A percentile compares a stretch with the other conserved stretches of the same genome.
phyloP scores from a whole-genome alignment of 1,140 invertebrate genomes.

The Melipona quadrifasciata region DNA sequence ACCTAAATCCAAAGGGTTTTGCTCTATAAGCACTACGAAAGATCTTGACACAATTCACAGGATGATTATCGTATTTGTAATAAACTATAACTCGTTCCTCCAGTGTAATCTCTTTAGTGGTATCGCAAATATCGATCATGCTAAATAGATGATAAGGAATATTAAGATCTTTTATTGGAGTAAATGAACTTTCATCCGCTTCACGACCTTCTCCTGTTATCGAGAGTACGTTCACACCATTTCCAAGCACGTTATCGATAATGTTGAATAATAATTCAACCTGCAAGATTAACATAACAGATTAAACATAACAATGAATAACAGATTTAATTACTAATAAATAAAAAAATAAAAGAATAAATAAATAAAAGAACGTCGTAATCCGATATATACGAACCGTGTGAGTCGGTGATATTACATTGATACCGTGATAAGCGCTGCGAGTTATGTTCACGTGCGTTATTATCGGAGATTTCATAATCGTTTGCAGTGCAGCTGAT shows the following conservation, averaged over 20 bases:
- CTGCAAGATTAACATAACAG: constrained; percentile 50
- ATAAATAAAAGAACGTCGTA: neutral
- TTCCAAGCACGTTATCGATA: constrained; percentile 92
- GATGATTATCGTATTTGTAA: constrained; percentile 98
- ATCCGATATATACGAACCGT: constrained; percentile 81
- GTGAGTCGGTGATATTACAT: constrained; percentile 93
- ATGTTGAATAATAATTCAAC: constrained; percentile 85
- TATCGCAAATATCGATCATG: constrained; percentile 97
- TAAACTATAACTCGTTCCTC: constrained; percentile 96
- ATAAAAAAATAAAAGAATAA: neutral
- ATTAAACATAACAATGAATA: neutral
- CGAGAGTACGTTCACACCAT: constrained; percentile 93
- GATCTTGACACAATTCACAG: constrained; percentile 98
- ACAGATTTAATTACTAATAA: too few relatives aligned
- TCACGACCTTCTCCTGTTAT: constrained; percentile 96
- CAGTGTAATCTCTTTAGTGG: constrained; percentile 94
- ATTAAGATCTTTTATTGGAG: constrained; percentile 90
- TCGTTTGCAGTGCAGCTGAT: constrained; percentile 94
- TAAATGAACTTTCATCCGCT: constrained; percentile 92
- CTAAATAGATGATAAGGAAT: constrained; percentile 98
- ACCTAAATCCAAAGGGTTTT: constrained; percentile 93
- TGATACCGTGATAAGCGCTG: constrained; percentile 95
- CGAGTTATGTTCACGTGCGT: constrained; percentile 91
- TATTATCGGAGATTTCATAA: constrained; percentile 92
- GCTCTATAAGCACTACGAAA: constrained; percentile 92